Evolutionary conservation across 2,888 invertebrate species (phyloP), one percentile per base, ranked within the genome.

Genomic region (Heteromurus nitidus): DNA sequence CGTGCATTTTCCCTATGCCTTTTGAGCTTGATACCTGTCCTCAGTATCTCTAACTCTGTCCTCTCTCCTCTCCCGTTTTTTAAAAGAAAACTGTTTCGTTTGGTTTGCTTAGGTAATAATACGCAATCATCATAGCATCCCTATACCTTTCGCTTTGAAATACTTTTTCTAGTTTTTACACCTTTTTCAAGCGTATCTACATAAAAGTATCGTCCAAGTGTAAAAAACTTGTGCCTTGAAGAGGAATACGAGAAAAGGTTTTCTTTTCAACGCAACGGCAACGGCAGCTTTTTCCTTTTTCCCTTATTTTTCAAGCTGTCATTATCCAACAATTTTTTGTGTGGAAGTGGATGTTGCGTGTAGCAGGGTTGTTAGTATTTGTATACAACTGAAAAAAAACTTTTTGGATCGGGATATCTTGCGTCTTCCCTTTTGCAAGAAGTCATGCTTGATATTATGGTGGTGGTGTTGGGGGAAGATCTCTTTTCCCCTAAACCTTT

Each of bases 401-500:
- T 36, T 13, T 47, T 9, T 47, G n/a, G 47, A 53, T 53, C 53
- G 22, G 26, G 22, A 55, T n/a, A n/a, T 47, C 53, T 53, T 53
- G n/a, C 24, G 11, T n/a, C 44, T n/a, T n/a, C 44, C 16, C 44
- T 44, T 55, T 26, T 55, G 55, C 24, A 55, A 26, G n/a, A n/a
- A n/a, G n/a, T n/a, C n/a, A n/a, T n/a, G n/a, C n/a, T n/a, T n/a
- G n/a, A n/a, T n/a, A 20, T 68, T 50, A 20, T 30, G 44, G 30
- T 68, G 68, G 36, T 30, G 53, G 60, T 60, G 36, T 28, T 72
- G 72, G 60, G 44, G 28, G 72, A 42, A 30, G 72, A 72, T 72
- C 58, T 55, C 11, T 65, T 44, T 31, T 50, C 28, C 68, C 47
- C 44, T n/a, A n/a, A n/a, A 53, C 60, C 60, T 44, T 72, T 55